Conservation (phyloP, 2,113 vertebrate species). For the Xiphias gladius region DNA sequence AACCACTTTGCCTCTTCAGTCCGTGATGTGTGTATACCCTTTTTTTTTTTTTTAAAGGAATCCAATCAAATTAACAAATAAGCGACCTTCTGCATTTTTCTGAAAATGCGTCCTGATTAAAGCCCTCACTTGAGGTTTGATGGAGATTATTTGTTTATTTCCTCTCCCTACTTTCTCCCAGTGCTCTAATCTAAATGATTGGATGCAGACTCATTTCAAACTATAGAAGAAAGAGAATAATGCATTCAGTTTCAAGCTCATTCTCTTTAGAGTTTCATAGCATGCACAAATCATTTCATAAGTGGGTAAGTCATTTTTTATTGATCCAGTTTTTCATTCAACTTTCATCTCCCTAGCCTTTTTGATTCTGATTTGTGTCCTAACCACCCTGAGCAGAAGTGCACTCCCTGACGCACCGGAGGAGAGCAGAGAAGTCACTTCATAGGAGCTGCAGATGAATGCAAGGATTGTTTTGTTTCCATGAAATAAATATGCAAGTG, state of each 20-base stretch:
- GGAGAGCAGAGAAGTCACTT: conserved; percentile 35
- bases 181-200: conserved; percentile 40
- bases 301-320: conserved; percentile 74
- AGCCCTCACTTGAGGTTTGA: conserved; percentile 34
- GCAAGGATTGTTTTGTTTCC: conserved; percentile 64
- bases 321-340: conserved; percentile 68
- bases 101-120: conserved; percentile 39
- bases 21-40: conserved; percentile 22
- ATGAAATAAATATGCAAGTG: conserved; percentile 71
- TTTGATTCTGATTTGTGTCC: conserved; percentile 68
- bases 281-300: conserved; percentile 63
- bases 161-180: conserved; percentile 10
- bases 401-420: neutral
- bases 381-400: conserved; percentile 39
- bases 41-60: neutral
- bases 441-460: conserved; percentile 33
- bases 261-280: conserved; percentile 59
- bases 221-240: conserved; percentile 74
- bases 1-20: conserved; percentile 42
- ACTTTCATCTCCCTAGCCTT: conserved; percentile 62
- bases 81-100: neutral
- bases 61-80: conserved; percentile 46
- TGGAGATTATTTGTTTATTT: conserved; percentile 52
- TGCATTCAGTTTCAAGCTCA: conserved; percentile 59
- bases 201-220: conserved; percentile 39